Base-by-base conservation (phyloP, 2,797 vertebrate genomes). In the Tolypeutes matacus region DNA sequence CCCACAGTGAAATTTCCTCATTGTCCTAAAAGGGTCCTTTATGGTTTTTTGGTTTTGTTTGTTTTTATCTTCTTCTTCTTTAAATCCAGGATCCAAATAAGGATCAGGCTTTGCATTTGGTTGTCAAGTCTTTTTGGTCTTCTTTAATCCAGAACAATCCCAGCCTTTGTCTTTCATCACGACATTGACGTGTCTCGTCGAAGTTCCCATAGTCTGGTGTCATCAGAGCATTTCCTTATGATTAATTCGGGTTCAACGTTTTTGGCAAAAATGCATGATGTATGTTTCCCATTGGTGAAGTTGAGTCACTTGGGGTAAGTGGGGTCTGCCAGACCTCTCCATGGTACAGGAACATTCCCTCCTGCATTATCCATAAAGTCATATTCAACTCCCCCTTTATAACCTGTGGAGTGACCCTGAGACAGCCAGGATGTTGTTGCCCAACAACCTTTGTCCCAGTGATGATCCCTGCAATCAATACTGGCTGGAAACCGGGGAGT, bases 51-150 rank as follows among this genome's bases (percentile, higher is more conserved):
- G 39, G 39, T 39, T 39, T 39, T 39, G 39, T 39, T 39, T 46
- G 46, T 46, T 46, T 46, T 46, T 46, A 2, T 46, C 11, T 11
- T n/a, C 65, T 83, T 82, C 62, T 27, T 65, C 56, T 56, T 56
- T 56, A 56, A 93, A 93, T 82, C 85, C 93, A 69, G 78, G 75
- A 49, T 67, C 93, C 62, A 64, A 58, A 27, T 13, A 25, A 81
- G 75, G 69, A 85, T 42, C 29, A 49, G 89, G 58, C 1, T 2
- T 73, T 73, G 75, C 2, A 0, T 60, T 42, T 29, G 62, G 53
- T 12, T 25, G 91, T 64, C 62, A 20, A 34, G 70, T 3, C 27
- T 58, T 75, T 69, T 78, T n/a, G 21, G 58, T 39, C 60, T 34
- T 69, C 91, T 72, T 25, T 31, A 53, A 77, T 77, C 72, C 67